Conservation (phyloP, 2,888 invertebrate genomes). For the Hypsopygia costalis region DNA sequence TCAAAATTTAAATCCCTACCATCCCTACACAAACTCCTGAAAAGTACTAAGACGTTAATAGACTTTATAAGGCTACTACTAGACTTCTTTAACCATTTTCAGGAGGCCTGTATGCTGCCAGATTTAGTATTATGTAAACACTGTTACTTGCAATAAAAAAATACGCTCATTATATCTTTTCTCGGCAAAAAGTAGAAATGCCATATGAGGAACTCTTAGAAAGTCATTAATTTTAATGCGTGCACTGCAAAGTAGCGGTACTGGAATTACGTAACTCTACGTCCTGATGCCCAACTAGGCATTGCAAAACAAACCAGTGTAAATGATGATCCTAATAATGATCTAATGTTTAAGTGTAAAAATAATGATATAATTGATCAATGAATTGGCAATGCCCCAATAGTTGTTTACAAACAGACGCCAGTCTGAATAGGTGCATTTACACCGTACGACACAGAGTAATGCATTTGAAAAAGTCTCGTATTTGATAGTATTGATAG, state of each 20-base stretch:
- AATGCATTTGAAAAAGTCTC: no score
- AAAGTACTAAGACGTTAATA: no score
- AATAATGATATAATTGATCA: not conserved
- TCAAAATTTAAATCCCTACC: no score
- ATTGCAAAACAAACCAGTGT: constrained; percentile 3
- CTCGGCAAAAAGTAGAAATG: constrained; percentile 5
- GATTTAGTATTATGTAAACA: no score
- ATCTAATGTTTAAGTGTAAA: not conserved
- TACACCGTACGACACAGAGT: no score
- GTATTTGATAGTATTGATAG: no score
- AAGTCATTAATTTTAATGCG: constrained; percentile 18
- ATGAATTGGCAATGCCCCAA: constrained; percentile 1
- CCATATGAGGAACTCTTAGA: constrained; percentile 10
- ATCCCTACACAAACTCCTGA: no score
- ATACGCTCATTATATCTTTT: constrained; percentile 1
- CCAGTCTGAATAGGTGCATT: not conserved
- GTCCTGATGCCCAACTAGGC: constrained; percentile 11
- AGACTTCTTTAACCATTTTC: no score
- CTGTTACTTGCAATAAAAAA: not conserved
- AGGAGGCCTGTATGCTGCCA: no score
- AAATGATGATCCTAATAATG: constrained; percentile 9
- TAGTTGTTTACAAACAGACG: constrained; percentile 2
- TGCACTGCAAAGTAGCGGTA: constrained; percentile 12
- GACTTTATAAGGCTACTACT: no score
- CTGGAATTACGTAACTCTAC: constrained; percentile 9